These are phyloP conservation scores for Sus cebifrons DNA, from an alignment of 2,797 vertebrate species.

Conservation along the genomic window DNA sequence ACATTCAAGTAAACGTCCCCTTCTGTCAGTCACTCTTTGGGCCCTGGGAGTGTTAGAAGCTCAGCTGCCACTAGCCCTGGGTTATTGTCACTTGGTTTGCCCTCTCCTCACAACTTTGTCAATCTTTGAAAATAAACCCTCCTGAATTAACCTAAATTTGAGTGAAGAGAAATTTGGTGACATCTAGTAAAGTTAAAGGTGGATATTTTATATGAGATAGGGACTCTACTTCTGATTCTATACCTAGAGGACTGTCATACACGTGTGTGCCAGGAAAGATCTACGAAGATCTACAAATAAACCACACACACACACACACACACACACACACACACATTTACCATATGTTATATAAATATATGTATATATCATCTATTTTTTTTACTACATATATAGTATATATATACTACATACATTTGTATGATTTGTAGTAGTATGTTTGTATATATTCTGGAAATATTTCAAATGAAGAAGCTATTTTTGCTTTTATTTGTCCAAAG, in stretches of 20 bases:
- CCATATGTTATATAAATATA: background rate
- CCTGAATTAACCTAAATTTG: background rate
- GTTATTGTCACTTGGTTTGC: background rate
- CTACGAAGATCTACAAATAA: too few species aligned
- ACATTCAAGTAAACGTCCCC: background rate
- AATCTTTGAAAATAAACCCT: background rate
- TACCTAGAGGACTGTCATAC: background rate
- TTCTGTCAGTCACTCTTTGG: background rate
- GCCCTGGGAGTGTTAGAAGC: background rate
- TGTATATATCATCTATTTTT: background rate
- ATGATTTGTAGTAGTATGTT: too few species aligned
- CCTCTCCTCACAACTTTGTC: background rate
- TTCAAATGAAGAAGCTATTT: constrained; percentile 4
- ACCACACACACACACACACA: too few species aligned
- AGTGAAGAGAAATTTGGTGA: background rate
- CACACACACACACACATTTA: background rate
- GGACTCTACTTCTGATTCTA: background rate
- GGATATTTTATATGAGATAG: background rate
- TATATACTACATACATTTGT: background rate
- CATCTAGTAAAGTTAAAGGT: background rate
- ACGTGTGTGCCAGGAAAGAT: background rate
- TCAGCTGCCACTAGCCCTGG: background rate
- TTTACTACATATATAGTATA: background rate
- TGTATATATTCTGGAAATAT: background rate
- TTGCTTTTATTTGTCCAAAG: constrained; percentile 12